Evolutionary conservation across 2,113 vertebrate genomes (phyloP), one percentile per base, ranked within the genome.

Genomic region (Eupsittula cactorum): DNA sequence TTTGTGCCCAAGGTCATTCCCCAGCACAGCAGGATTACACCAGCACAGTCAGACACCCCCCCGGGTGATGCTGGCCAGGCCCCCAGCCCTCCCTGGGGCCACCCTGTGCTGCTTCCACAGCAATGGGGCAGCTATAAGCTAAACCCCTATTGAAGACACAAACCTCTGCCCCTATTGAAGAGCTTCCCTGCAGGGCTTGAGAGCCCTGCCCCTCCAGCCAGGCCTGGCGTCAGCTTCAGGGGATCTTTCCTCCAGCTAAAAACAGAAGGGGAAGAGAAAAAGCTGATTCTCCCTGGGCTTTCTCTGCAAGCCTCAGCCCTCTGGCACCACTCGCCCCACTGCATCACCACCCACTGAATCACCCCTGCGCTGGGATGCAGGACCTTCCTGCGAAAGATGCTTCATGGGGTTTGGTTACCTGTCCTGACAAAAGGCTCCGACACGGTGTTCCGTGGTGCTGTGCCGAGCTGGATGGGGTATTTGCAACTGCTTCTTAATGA

Each of bases 241-340:
- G 86, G 47, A 21, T 80, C 49, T 93, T 92, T 96, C 87, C 91
- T 95, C 71, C 84, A 79, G 65, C 95, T 94, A 53, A 92, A 89
- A 96, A 76, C 74, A 91, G 55, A 94, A 95, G 87, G 29, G 91
- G 93, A 97, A 96, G 91, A 73, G 93, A 96, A 94, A 95, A 92
- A 94, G 77, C 88, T 93, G 91, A 91, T 90, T 29, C 31, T 92
- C 86, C 59, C 50, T 8, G 50, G 50, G 31, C 13, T 93, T 95
- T 86, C 86, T 92, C 75, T 79, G 75, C 86, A 64, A 64, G 16
- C 21, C 46, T 93, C 81, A 77, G 83, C 86, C 33, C 47, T 77
- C 53, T 63, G 70, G 53, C 46, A 21, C n/a, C 0, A 0, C 69
- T 86, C 46, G 42, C 27, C 0, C 70, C 42, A 27, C 31, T 2